Percentiles rank a stretch among this genome's conserved stretches.
phyloP scores from a whole-genome alignment of 2,113 vertebrate species.

The Psammodynastes pulverulentus region DNA sequence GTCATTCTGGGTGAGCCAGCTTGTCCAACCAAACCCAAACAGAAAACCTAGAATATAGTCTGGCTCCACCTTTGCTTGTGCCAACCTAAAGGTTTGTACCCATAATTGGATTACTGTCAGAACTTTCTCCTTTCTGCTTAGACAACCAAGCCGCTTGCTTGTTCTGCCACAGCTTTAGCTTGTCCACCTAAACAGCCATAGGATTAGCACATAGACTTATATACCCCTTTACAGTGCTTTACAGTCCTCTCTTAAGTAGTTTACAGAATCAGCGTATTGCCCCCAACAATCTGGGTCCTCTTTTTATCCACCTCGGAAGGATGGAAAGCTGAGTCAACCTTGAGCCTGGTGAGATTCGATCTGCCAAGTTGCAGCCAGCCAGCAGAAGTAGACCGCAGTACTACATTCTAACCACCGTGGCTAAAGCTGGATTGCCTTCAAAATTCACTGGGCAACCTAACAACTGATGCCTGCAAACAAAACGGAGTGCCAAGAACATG shows the following conservation, averaged over 20 bases:
- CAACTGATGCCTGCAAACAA: neutral
- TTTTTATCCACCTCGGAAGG: too few species aligned
- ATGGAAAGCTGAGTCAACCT: too few species aligned
- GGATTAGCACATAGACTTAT: too few species aligned
- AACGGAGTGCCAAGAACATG: neutral
- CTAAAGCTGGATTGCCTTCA: neutral
- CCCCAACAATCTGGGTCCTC: too few species aligned
- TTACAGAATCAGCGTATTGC: too few species aligned
- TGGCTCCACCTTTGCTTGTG: neutral
- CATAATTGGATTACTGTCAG: neutral
- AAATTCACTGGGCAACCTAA: neutral
- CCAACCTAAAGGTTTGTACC: neutral
- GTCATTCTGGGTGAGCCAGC: neutral
- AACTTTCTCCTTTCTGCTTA: neutral
- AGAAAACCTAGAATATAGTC: neutral
- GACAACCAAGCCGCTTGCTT: neutral
- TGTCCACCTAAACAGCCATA: neutral
- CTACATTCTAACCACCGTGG: too few species aligned
- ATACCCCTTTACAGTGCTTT: too few species aligned
- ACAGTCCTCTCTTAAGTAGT: too few species aligned
- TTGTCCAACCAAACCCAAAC: neutral
- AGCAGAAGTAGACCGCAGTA: too few species aligned
- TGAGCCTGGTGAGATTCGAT: too few species aligned
- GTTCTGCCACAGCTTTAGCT: neutral
- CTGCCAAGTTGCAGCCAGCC: too few species aligned